These are phyloP conservation scores for Dipodomys merriami DNA, from an alignment of 2,113 vertebrate species.

Conservation along the genomic window DNA sequence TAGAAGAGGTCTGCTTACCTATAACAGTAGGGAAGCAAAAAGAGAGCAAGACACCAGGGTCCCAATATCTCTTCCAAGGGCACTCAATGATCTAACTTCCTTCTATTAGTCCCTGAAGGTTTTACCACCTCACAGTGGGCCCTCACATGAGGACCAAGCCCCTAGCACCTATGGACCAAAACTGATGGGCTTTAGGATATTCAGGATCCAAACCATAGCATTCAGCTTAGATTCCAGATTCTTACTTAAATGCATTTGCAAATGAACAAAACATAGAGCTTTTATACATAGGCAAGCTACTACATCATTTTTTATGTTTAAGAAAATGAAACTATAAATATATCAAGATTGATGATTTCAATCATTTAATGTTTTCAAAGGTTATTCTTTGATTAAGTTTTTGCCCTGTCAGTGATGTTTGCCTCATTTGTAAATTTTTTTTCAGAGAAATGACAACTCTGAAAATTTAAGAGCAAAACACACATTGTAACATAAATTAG, in stretches of 20 bases:
- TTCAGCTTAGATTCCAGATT: conserved; percentile 18
- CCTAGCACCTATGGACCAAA: no score
- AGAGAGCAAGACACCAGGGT: not conserved
- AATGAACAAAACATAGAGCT: not conserved
- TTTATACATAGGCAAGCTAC: conserved; percentile 27
- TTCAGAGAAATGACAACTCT: conserved; percentile 54
- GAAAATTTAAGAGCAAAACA: conserved; percentile 43
- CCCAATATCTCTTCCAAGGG: not conserved
- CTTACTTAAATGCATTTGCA: conserved; percentile 54
- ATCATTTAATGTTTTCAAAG: conserved; percentile 60
- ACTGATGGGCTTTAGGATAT: not conserved
- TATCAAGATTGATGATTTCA: not conserved
- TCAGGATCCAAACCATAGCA: not conserved
- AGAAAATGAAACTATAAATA: conserved; percentile 2
- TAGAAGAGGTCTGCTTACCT: not conserved
- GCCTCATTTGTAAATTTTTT: conserved; percentile 55
- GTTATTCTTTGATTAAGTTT: conserved; percentile 55
- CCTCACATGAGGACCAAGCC: no score
- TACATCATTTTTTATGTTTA: not conserved
- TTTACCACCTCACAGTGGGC: no score
- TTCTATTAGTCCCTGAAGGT: not conserved
- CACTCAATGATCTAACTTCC: not conserved
- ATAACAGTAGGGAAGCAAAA: not conserved
- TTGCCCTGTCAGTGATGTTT: conserved; percentile 47
- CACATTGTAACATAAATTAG: not conserved